Base-by-base conservation (phyloP, 1,140 invertebrate species). In the Drosophila lacertosa region DNA sequence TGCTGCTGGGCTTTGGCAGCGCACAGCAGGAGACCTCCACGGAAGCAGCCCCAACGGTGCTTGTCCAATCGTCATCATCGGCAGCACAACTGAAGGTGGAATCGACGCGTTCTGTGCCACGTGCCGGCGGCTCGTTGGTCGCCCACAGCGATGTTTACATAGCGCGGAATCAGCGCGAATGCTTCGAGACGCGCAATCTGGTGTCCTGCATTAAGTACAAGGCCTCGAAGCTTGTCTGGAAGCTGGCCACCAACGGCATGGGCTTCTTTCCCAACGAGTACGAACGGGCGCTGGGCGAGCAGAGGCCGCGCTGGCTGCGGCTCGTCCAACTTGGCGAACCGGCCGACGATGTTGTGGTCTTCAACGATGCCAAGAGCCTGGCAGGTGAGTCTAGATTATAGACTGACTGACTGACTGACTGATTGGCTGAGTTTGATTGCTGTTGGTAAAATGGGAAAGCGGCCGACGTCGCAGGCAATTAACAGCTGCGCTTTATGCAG, bases 161-260 rank as follows among this genome's bases (percentile, higher is more conserved):
- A 37, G 64, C 67, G 13, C 67, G 73, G 18, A 90, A 90, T 66
- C 89, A 91, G 51, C 77, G 70, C 7, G 72, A 86, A 51, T 91
- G 89, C 55, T 82, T 91, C 18, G 77, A 89, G 29, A 89, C 77
- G 7, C 83, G 86, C 9, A 89, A 76, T 48, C 67, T 91, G n/a
- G 74, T 91, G 20, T 89, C 89, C 59, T 91, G 89, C 63, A 78
- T 91, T 32, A 91, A 91, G 64, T 91, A 91, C 51, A 89, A 82
- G 48, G 75, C 89, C 16, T 77, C 86, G 13, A 89, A 77, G 40
- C 70, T 91, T 1, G 63, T 91, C 29, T 91, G 89, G 89, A 89
- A 86, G 47, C 55, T 91, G 66, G 89, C 89, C 32, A 91, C 89
- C 40, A 91, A 91, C 39, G 71, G 79, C 22, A 47, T 89, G 59